Evolutionary conservation across 2,797 vertebrate genomes (phyloP).

Genomic region (Thripadectes ignobilis): DNA sequence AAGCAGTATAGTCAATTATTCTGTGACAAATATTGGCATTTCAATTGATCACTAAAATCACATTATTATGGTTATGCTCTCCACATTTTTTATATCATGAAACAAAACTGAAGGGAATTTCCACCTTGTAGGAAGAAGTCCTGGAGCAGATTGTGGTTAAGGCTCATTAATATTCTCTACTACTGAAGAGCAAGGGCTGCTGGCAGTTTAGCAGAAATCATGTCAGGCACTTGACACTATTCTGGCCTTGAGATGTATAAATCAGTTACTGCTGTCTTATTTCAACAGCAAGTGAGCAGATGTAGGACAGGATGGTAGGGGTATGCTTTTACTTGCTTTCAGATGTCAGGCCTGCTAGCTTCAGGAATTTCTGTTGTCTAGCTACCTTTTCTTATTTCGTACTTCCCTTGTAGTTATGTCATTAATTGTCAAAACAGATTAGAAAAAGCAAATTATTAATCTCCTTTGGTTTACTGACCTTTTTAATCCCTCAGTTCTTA

Average conservation of each 20-base stretch:
- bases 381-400: neutral
- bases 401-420: neutral
- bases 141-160: neutral
- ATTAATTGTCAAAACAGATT: neutral
- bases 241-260: constrained; percentile 11
- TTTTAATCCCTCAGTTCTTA: neutral
- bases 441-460: neutral
- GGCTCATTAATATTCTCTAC: neutral
- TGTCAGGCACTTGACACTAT: neutral
- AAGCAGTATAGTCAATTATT: neutral
- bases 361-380: neutral
- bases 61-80: neutral
- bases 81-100: neutral
- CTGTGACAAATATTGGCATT: neutral
- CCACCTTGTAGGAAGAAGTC: neutral
- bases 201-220: constrained; percentile 19
- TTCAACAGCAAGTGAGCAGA: neutral
- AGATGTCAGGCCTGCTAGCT: neutral
- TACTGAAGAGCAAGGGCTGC: neutral
- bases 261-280: neutral
- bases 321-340: neutral
- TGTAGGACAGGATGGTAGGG: neutral
- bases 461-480: neutral
- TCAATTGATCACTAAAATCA: neutral
- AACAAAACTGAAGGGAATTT: neutral